Conservation (phyloP, 2,797 vertebrate species). For the Hafferia zeledoni region DNA sequence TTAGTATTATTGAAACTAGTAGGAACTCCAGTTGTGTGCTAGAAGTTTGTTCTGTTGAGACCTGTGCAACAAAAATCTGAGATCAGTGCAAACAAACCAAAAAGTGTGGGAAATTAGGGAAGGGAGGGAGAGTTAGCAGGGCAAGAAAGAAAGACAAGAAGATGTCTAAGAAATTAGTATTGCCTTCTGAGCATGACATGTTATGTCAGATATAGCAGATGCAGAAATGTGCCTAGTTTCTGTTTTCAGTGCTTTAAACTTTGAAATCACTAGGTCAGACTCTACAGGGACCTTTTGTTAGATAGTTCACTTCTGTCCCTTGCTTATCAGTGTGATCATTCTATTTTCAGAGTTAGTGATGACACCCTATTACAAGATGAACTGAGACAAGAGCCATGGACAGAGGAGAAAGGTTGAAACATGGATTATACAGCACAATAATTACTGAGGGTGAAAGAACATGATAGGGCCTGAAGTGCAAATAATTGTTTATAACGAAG, state of each 20-base stretch:
- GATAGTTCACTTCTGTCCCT: not conserved
- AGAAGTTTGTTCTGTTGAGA: not conserved
- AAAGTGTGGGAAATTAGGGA: not conserved
- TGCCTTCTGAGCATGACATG: not conserved
- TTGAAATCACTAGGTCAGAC: not conserved
- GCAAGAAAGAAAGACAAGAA: not conserved
- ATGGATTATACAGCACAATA: not conserved
- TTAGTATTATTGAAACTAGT: not conserved
- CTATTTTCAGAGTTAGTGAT: not conserved
- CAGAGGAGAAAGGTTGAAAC: not conserved
- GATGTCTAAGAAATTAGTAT: not conserved
- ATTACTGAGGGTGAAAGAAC: not conserved
- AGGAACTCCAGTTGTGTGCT: not conserved
- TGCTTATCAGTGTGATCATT: not conserved
- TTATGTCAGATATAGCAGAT: not conserved
- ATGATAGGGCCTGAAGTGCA: not conserved
- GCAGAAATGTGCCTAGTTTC: not conserved
- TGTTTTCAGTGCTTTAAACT: not conserved
- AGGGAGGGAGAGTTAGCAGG: accelerated
- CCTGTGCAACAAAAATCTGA: not conserved
- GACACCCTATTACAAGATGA: not conserved
- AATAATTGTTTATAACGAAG: not conserved
- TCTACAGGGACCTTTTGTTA: not conserved
- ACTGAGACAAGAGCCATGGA: not conserved
- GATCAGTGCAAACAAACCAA: not conserved